phyloP scores from a whole-genome alignment of 2,113 vertebrate genomes.

The Spilogale gracilis region DNA sequence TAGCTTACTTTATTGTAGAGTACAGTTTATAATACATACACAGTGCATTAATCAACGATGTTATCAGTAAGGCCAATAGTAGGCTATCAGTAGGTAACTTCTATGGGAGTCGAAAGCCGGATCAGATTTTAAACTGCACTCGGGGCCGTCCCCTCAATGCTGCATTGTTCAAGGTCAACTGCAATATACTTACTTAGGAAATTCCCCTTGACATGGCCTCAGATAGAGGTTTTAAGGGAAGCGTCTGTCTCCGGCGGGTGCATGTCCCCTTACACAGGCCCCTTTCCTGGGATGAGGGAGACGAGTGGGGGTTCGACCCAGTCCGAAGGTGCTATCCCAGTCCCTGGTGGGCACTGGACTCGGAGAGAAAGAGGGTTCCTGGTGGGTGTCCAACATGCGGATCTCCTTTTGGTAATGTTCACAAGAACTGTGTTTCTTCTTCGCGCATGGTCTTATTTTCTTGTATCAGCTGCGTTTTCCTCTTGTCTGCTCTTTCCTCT shows the following conservation, averaged over 20 bases:
- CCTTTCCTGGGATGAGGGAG: background rate
- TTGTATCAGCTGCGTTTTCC: background rate
- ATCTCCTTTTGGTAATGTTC: background rate
- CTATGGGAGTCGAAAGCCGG: background rate
- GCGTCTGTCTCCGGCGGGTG: rapidly evolving
- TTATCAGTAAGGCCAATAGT: background rate
- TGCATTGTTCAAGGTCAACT: background rate
- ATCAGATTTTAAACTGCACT: background rate
- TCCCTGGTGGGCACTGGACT: background rate
- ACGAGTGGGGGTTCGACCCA: background rate
- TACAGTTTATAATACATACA: background rate
- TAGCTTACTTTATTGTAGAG: background rate
- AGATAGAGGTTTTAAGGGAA: background rate
- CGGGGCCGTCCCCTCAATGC: background rate
- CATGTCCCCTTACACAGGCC: rapidly evolving
- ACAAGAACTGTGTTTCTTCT: background rate
- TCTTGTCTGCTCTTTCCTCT: background rate
- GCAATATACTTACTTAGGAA: background rate
- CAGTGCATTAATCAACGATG: background rate
- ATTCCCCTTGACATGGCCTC: background rate
- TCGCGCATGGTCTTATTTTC: background rate
- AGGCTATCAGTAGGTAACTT: background rate
- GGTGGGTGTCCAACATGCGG: background rate
- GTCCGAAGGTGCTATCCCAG: rapidly evolving
- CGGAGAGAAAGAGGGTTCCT: background rate